These are phyloP conservation scores for Leptoteleia sp. DNA, from an alignment of 1,140 invertebrate species.

Conservation along the genomic window DNA sequence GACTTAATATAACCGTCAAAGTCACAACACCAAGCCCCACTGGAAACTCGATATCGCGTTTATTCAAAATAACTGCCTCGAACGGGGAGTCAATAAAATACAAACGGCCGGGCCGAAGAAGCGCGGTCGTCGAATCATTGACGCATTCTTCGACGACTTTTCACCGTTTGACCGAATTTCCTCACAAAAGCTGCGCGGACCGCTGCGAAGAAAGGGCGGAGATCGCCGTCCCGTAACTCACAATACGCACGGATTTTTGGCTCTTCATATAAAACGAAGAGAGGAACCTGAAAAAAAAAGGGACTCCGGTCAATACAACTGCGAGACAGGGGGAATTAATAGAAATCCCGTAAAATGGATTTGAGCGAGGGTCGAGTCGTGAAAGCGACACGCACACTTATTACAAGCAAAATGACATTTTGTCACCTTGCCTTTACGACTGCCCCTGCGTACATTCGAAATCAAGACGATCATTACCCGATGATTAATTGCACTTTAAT, in stretches of 20 bases:
- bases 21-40: slow-evolving; percentile 21
- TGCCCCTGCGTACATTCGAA: slow-evolving; percentile 21
- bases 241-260: slow-evolving; percentile 52
- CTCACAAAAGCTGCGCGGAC: slow-evolving; percentile 30
- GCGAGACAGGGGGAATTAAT: slow-evolving; percentile 38
- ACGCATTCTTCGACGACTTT: slow-evolving; percentile 58
- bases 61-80: slow-evolving; percentile 50
- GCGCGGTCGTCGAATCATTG: slow-evolving; percentile 52
- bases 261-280: slow-evolving; percentile 41
- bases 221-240: slow-evolving; percentile 45
- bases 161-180: slow-evolving; percentile 57
- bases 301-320: slow-evolving; percentile 40
- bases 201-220: slow-evolving; percentile 53
- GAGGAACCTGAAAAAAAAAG: slow-evolving; percentile 26
- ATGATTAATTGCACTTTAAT: slow-evolving; percentile 38
- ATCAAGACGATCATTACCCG: slow-evolving; percentile 29
- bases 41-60: slow-evolving; percentile 33
- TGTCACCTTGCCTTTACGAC: slow-evolving; percentile 33
- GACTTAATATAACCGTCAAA: slow-evolving; percentile 59
- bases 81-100: slow-evolving; percentile 49
- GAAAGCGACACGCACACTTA: slow-evolving; percentile 62
- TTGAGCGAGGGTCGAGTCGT: slow-evolving; percentile 42
- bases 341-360: slow-evolving; percentile 61
- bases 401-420: slow-evolving; percentile 55
- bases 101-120: slow-evolving; percentile 35